Evolutionary conservation across 2,888 invertebrate genomes (phyloP).

Genomic region (Eledona agricola): DNA sequence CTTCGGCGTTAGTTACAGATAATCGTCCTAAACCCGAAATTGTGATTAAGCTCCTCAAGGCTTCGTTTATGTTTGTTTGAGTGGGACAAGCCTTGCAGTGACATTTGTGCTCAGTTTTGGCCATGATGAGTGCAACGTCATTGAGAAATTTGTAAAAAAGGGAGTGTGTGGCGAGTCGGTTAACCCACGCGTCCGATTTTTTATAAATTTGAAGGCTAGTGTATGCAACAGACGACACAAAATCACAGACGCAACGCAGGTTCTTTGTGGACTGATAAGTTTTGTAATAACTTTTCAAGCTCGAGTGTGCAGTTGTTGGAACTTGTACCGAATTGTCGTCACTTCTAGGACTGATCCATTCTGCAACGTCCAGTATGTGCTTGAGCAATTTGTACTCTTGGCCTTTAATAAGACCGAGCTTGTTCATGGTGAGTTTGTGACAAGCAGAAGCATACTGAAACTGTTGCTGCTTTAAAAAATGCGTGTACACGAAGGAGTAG

Average conservation of each 20-base stretch:
- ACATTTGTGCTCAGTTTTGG: constrained; percentile 5
- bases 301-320: not conserved
- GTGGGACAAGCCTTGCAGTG: constrained; percentile 5
- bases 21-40: constrained; percentile 1
- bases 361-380: constrained; percentile 4
- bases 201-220: not conserved
- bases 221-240: not conserved
- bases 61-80: constrained; percentile 3
- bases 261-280: constrained; percentile 1
- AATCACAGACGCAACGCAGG: constrained; percentile 12
- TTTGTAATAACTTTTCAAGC: constrained; percentile 7
- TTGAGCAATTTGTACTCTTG: too few species aligned
- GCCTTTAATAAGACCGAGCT: too few species aligned
- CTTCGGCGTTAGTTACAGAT: constrained; percentile 1
- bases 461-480: constrained; percentile 10
- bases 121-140: constrained; percentile 4
- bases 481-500: constrained; percentile 1
- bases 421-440: not conserved
- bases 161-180: not conserved
- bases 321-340: not conserved
- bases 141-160: constrained; percentile 12
- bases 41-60: not conserved
- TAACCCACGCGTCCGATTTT: not conserved
- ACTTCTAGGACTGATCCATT: constrained; percentile 1
- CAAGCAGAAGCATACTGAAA: not conserved